phyloP scores from a whole-genome alignment of 64 coral and sea anemone genomes.

The Exaiptasia diaphana region DNA sequence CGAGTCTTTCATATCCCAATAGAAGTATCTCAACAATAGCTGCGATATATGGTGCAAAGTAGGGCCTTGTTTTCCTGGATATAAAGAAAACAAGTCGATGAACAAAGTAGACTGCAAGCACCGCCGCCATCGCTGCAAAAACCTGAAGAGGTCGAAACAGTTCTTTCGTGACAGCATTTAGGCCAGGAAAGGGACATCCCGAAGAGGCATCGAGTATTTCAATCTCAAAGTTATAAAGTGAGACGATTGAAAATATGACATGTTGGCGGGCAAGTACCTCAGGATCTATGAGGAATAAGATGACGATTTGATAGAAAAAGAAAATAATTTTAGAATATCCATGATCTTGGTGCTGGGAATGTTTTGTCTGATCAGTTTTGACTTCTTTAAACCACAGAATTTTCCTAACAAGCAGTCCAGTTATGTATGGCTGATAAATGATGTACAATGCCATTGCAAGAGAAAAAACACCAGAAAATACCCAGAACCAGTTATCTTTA shows the following conservation, averaged over 20 bases:
- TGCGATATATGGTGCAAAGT: constrained; percentile 16
- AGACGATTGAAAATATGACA: background rate
- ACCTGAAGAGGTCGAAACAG: constrained; percentile 24
- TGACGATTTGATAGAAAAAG: constrained; percentile 63
- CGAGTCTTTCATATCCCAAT: constrained; percentile 50
- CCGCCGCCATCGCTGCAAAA: constrained; percentile 10
- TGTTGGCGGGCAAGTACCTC: background rate
- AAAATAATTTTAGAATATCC: constrained; percentile 54
- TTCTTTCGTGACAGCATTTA: constrained; percentile 69
- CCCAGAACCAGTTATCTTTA: constrained; percentile 29
- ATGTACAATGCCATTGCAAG: constrained; percentile 27
- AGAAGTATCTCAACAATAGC: constrained; percentile 56
- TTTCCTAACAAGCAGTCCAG: background rate
- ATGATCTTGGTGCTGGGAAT: background rate
- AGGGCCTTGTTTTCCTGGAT: background rate
- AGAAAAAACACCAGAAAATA: background rate
- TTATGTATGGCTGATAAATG: constrained; percentile 23
- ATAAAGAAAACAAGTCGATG: background rate
- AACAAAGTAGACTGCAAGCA: background rate
- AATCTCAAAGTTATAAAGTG: constrained; percentile 51
- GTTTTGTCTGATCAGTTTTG: too few species aligned
- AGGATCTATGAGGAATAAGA: background rate
- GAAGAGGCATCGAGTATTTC: background rate
- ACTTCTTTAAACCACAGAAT: constrained; percentile 37
- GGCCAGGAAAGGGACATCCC: constrained; percentile 55